Conservation (phyloP, 2,888 invertebrate genomes). For the Lagria hirta region DNA sequence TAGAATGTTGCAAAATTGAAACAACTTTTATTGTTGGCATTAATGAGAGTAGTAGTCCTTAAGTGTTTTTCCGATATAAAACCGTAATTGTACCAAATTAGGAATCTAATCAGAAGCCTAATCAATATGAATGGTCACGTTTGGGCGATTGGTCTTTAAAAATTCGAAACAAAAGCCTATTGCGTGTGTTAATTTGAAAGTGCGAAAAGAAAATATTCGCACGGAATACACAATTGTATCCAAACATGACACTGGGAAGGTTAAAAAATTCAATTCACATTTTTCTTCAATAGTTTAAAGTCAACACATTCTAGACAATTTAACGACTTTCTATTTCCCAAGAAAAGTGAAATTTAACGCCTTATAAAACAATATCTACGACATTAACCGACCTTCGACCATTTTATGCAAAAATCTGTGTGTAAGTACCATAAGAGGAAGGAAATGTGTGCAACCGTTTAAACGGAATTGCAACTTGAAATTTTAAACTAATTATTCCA, state of each 20-base stretch:
- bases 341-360: slow-evolving; percentile 40
- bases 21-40: too few species aligned
- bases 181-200: slow-evolving; percentile 24
- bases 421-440: too few species aligned
- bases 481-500: slow-evolving; percentile 6
- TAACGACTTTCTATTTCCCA: slow-evolving; percentile 40
- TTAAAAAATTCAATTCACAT: slow-evolving; percentile 24
- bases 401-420: slow-evolving; percentile 12
- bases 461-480: slow-evolving; percentile 12
- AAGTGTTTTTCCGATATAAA: neutral
- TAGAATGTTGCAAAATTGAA: too few species aligned
- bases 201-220: slow-evolving; percentile 26
- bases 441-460: too few species aligned
- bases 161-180: slow-evolving; percentile 12
- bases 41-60: too few species aligned
- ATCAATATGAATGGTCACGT: too few species aligned
- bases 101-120: too few species aligned
- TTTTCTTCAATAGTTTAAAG: slow-evolving; percentile 17
- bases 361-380: slow-evolving; percentile 28
- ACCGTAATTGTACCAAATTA: too few species aligned
- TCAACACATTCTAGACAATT: slow-evolving; percentile 22
- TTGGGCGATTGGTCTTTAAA: slow-evolving; percentile 8
- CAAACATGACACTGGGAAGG: slow-evolving; percentile 20
- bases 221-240: slow-evolving; percentile 21
- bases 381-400: slow-evolving; percentile 20